Conservation (phyloP, 53 echinoderm and acorn worm species). For the Holothuria scabra region DNA sequence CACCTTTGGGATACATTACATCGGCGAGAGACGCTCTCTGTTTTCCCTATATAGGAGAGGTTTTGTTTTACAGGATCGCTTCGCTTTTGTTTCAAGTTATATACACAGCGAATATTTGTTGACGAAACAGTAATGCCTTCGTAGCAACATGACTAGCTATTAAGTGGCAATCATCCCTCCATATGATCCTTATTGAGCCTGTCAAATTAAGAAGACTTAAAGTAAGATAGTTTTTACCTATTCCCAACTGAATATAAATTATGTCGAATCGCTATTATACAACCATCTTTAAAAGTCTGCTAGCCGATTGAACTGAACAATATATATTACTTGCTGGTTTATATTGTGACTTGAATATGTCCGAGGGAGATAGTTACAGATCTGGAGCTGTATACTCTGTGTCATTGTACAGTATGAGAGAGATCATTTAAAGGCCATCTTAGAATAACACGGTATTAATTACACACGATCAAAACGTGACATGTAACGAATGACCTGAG, state of each 20-base stretch:
- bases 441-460: too few species aligned
- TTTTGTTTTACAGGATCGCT: conserved; percentile 20
- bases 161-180: conserved; percentile 20
- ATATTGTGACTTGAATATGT: too few species aligned
- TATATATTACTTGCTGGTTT: too few species aligned
- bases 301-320: too few species aligned
- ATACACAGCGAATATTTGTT: conserved; percentile 26
- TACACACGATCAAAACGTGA: too few species aligned
- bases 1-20: conserved; percentile 38
- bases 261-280: conserved; percentile 2
- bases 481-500: too few species aligned
- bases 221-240: conserved; percentile 16
- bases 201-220: conserved; percentile 10
- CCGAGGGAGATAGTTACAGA: too few species aligned
- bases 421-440: too few species aligned
- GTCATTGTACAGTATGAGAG: too few species aligned
- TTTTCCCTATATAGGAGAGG: neutral
- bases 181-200: neutral
- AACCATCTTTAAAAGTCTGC: too few species aligned
- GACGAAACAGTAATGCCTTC: neutral
- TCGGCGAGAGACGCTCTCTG: conserved; percentile 11
- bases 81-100: conserved; percentile 2
- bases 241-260: conserved; percentile 40
- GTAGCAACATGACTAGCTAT: neutral
- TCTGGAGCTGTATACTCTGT: too few species aligned